Evolutionary conservation across 2,888 invertebrate species (phyloP), one percentile per base, ranked within the genome.

Genomic region (Mactromeris polynyma): DNA sequence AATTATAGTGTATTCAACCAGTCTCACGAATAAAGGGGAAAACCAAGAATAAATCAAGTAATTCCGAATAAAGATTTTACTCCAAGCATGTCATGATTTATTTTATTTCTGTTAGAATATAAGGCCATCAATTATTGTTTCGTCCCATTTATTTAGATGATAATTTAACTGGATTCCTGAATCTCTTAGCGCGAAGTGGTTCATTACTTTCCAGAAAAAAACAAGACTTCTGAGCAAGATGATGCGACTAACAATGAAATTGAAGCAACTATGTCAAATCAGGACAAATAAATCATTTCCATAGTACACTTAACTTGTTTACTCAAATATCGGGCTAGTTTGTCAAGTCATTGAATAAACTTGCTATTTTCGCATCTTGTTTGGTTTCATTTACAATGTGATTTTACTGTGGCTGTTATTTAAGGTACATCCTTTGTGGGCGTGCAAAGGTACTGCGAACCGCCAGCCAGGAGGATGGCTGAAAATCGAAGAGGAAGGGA

Each of bases 401-500:
- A n/a, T n/a, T n/a, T 4, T 46, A 17, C 46, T 46, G 14, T 46
- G 14, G 17, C 6, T 46, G 14, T 1, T 33, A 3, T 73, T 73
- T 33, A 14, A 90, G 90, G 90, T 90, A 2, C 91, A 93, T 80
- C 89, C 91, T 1, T 80, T 92, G 17, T 92, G 91, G 93, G 92
- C 88, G 0, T 93, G 88, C 54, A 89, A 85, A 81, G 88, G 87
- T 38, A 64, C 88, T 31, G 81, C 82, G 64, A 89, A 82, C n/a
- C 83, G 89, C 3, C 82, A 79, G 36, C 82, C 31, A 42, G 81
- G 80, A 36, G 91, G 89, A 33, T 93, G 90, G 91, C 46, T 87
- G n/a, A 86, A 86, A 31, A 90, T 93, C 6, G 91, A 93, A 79
- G 83, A 46, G 33, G 90, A 90, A 14, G 84, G 77, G 17, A 78